These are phyloP conservation scores for Hippocampus kuda DNA, from an alignment of 2,797 vertebrate species.

Conservation along the genomic window DNA sequence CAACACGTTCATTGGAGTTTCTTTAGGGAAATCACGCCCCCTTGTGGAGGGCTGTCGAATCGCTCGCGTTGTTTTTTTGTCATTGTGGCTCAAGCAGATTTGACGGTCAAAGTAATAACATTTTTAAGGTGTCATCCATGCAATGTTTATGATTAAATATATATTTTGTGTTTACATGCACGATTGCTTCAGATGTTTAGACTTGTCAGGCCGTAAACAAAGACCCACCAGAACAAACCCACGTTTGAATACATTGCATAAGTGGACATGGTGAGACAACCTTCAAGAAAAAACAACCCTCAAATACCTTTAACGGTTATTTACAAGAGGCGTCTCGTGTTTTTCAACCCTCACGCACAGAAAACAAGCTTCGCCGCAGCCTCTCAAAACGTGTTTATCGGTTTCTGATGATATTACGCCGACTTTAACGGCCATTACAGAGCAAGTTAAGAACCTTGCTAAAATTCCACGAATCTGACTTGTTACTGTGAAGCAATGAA, in stretches of 20 bases:
- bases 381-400: constrained; percentile 14
- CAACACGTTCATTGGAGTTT: neutral
- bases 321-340: too few species aligned
- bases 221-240: neutral
- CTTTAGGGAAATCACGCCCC: neutral
- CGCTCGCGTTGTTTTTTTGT: neutral
- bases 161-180: neutral
- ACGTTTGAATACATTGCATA: neutral
- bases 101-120: neutral
- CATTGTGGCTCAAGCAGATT: neutral
- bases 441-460: constrained; percentile 26
- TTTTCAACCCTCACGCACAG: neutral
- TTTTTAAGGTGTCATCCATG: neutral
- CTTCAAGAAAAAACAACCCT: neutral
- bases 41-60: neutral
- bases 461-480: constrained; percentile 44
- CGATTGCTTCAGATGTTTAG: neutral
- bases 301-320: too few species aligned
- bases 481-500: constrained; percentile 13
- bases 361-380: neutral
- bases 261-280: neutral
- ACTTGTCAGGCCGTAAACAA: neutral
- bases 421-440: neutral
- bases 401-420: constrained; percentile 13
- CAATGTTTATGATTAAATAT: neutral